A percentile compares a stretch with the other conserved stretches of the same genome.
Conservation (phyloP, 2,113 vertebrate genomes). For the Trinectes maculatus region DNA sequence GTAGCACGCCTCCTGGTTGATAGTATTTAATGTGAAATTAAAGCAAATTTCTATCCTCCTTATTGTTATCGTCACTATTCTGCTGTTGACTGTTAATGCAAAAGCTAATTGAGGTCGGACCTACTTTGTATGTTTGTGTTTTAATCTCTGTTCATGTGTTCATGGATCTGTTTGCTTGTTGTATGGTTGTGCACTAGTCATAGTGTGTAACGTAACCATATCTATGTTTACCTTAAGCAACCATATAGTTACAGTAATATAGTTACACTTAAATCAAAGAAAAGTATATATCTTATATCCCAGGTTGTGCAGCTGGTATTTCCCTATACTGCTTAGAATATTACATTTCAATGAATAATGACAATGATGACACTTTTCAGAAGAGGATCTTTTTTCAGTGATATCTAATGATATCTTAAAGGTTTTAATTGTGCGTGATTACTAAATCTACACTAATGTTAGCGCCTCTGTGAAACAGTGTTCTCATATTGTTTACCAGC, state of each 20-base stretch:
- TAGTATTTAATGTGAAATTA: conserved; percentile 77
- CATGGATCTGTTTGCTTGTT: no score
- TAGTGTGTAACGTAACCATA: not conserved
- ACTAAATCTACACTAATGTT: conserved; percentile 34
- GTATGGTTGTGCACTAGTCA: no score
- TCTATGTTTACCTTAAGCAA: not conserved
- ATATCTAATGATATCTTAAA: no score
- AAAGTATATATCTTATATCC: no score
- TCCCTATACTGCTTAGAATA: not conserved
- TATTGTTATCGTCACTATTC: no score
- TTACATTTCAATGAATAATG: not conserved
- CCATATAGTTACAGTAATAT: not conserved
- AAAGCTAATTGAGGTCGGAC: no score
- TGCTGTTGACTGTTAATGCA: no score
- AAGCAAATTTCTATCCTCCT: no score
- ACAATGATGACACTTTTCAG: no score
- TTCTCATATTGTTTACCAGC: conserved; percentile 11
- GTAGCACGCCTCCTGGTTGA: conserved; percentile 83
- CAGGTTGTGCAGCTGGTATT: conserved; percentile 2
- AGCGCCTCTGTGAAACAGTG: not conserved
- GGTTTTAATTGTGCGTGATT: conserved; percentile 69
- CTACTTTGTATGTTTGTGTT: not conserved
- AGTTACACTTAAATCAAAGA: not conserved
- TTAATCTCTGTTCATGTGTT: no score
- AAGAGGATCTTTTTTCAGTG: no score